Base-by-base conservation (phyloP, 2,797 vertebrate species). In the Ctenochaetus hawaiiensis region DNA sequence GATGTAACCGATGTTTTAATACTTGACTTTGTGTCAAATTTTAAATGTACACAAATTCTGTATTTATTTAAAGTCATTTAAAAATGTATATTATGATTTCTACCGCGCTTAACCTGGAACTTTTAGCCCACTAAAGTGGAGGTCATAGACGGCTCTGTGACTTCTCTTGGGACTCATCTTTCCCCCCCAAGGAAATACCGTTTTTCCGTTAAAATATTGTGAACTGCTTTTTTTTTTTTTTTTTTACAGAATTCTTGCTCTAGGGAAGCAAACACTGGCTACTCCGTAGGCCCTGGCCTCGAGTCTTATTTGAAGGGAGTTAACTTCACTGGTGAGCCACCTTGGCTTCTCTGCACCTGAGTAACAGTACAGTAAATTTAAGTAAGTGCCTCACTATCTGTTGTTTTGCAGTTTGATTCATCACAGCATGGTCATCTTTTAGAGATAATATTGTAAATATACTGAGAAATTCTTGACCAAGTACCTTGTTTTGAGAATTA, bases 251-350 rank as follows among this genome's bases (percentile, higher is more conserved):
- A 92, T 89, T 66, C 82, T 74, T 81, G 89, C 73, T 91, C 80
- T 78, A 88, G 90, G 90, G 94, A 89, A 87, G 90, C 78, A 9
- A 89, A 92, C 85, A 88, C 90, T 92, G 92, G 87, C 92, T 95
- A 81, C 90, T 87, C 85, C 16, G 83, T 91, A 82, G 86, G 93
- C 93, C 93, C 91, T 73, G 93, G 94, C 90, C 93, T 96, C 77
- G 85, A 94, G 89, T 96, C 91, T 70, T 95, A 92, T 93, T 84
- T 95, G 65, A 93, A 89, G 77, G 94, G 92, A 65, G 94, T 96
- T 87, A 94, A 94, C 85, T 95, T 97, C 93, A 95, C 93, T 51
- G 93, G 94, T 82, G 90, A 95, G 34, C 92, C 90, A 12, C 92
- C 90, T 92, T 96, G 89, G 91, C 84, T 88, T 86, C 81, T 87